Conservation (phyloP, 2,113 vertebrate species). For the Machaerirhynchus nigripectus region DNA sequence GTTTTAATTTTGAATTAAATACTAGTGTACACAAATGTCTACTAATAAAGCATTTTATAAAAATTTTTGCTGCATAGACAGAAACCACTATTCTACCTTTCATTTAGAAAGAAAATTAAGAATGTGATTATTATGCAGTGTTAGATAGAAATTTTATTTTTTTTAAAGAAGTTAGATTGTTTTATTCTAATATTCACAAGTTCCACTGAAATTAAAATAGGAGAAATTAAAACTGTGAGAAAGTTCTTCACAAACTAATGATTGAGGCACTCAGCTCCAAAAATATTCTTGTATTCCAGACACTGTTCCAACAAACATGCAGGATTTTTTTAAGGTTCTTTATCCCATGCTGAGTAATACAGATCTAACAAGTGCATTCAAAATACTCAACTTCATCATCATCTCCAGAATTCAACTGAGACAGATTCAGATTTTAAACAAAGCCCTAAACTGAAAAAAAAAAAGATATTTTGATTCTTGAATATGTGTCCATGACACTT, state of each 20-base stretch:
- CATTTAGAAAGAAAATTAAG: background rate
- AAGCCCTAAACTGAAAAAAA: background rate
- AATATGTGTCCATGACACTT: background rate
- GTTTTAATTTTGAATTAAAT: background rate
- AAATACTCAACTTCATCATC: background rate
- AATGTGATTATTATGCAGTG: background rate
- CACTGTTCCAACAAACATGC: background rate
- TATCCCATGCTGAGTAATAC: background rate
- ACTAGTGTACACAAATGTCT: background rate
- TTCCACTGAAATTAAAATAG: background rate
- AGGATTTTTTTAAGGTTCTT: background rate
- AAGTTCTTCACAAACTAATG: background rate
- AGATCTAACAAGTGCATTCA: background rate
- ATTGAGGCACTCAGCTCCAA: background rate
- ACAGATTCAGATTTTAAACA: background rate
- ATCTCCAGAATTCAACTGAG: background rate
- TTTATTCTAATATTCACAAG: background rate
- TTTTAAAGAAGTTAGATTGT: accelerated
- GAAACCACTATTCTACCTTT: background rate
- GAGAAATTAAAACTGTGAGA: background rate
- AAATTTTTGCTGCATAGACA: background rate
- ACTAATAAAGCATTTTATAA: background rate
- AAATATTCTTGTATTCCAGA: background rate
- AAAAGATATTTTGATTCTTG: background rate
- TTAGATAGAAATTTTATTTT: too few species aligned